Evolutionary conservation across 2,888 invertebrate species (phyloP).

Genomic region (Ormyrus rosae): DNA sequence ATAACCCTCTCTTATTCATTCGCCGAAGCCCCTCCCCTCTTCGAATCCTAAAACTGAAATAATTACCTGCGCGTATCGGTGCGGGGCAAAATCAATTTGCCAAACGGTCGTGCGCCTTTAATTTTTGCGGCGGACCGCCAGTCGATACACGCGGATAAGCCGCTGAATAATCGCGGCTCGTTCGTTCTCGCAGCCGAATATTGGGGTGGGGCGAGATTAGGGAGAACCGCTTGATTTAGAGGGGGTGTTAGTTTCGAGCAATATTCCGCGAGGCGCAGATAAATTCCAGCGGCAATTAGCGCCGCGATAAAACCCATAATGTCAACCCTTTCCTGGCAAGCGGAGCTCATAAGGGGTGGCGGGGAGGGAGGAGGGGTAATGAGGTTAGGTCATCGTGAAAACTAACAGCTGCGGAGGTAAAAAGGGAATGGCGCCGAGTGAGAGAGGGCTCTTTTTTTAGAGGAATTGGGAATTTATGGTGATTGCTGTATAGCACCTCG

Average conservation of each 20-base stretch:
- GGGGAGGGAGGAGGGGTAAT: neutral
- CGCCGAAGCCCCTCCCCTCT: no score
- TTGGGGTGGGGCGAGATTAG: slow-evolving; percentile 32
- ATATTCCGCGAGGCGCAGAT: slow-evolving; percentile 46
- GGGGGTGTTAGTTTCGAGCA: slow-evolving; percentile 55
- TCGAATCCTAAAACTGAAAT: no score
- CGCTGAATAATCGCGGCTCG: slow-evolving; percentile 39
- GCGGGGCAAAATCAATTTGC: neutral
- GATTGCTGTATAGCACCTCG: neutral
- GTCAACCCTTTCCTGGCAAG: neutral
- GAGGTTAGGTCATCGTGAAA: slow-evolving; percentile 16
- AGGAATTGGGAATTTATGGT: slow-evolving; percentile 13
- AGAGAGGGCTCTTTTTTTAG: neutral
- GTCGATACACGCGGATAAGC: slow-evolving; percentile 25
- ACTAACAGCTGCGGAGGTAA: slow-evolving; percentile 25
- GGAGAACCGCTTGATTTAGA: slow-evolving; percentile 57
- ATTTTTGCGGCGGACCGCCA: slow-evolving; percentile 11
- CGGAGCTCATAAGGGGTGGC: neutral
- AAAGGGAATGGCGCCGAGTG: neutral
- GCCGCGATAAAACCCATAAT: slow-evolving; percentile 18
- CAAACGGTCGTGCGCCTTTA: neutral
- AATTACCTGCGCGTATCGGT: neutral
- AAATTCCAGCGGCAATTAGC: slow-evolving; percentile 29
- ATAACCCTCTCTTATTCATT: no score
- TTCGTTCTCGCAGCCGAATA: slow-evolving; percentile 10